Percentiles rank a stretch among this genome's conserved stretches.
phyloP scores from a whole-genome alignment of 2,888 invertebrate genomes.

The Agrypnus murinus region DNA sequence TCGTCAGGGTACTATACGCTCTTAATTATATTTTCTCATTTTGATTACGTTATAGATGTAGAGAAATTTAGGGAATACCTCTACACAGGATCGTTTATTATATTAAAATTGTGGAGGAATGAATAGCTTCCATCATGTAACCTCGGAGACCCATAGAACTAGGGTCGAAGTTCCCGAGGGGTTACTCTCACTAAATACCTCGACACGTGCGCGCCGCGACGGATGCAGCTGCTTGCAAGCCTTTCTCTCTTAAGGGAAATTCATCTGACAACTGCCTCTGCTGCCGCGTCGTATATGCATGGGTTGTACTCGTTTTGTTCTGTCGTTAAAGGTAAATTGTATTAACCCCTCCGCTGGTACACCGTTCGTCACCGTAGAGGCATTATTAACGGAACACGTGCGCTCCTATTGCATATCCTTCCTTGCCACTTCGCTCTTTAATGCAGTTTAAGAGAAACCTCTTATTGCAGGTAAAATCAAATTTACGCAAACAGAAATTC shows the following conservation, averaged over 20 bases:
- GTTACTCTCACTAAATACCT: constrained; percentile 46
- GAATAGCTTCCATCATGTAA: constrained; percentile 28
- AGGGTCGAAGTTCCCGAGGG: constrained; percentile 42
- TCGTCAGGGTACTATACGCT: no score
- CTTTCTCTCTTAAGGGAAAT: constrained; percentile 51
- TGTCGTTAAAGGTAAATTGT: constrained; percentile 41
- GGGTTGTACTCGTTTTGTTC: constrained; percentile 36
- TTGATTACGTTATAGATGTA: constrained; percentile 10
- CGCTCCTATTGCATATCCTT: constrained; percentile 14
- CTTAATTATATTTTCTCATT: neutral
- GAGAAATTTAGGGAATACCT: constrained; percentile 7
- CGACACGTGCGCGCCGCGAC: constrained; percentile 56
- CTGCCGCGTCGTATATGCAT: constrained; percentile 23
- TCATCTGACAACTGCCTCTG: constrained; percentile 45
- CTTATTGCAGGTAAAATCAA: constrained; percentile 8
- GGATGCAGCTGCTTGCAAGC: constrained; percentile 57
- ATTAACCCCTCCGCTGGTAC: constrained; percentile 20
- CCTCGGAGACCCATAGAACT: constrained; percentile 15
- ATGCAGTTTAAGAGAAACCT: constrained; percentile 22
- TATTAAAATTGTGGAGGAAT: constrained; percentile 37
- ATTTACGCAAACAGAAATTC: constrained; percentile 6
- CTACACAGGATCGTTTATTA: neutral
- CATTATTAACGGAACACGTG: constrained; percentile 41
- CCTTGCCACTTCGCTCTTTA: constrained; percentile 18
- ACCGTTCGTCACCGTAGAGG: constrained; percentile 19